A percentile compares a stretch with the other conserved stretches of the same genome.
Evolutionary conservation across 1,140 invertebrate genomes (phyloP).

Genomic region (Callitettix versicolor): DNA sequence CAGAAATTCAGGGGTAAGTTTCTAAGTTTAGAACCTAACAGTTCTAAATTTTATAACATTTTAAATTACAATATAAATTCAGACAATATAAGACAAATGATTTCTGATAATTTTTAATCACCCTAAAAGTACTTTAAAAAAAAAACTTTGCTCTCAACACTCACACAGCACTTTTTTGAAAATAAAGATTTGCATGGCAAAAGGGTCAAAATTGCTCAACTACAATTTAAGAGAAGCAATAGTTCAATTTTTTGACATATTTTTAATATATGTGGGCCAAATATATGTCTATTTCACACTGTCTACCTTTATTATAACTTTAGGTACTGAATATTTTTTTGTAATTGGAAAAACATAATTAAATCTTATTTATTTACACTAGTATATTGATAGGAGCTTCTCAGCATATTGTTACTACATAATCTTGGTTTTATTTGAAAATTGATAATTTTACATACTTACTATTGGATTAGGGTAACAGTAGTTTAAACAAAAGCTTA

Average conservation of each 20-base stretch:
- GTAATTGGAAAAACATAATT: slow-evolving; percentile 27
- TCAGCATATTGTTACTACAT: no score
- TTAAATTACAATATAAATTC: background rate
- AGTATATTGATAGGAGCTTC: no score
- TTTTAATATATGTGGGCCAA: no score
- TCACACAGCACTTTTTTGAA: background rate
- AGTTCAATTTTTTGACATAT: background rate
- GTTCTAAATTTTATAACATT: slow-evolving; percentile 38
- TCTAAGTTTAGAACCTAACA: slow-evolving; percentile 28
- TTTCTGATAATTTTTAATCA: background rate
- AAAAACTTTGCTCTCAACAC: background rate
- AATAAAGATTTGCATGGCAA: background rate
- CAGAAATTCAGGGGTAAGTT: background rate
- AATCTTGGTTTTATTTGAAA: no score
- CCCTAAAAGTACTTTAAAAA: background rate
- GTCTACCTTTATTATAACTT: no score
- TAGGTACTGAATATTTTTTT: slow-evolving; percentile 1
- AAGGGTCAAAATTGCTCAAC: background rate
- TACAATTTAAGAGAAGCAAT: background rate
- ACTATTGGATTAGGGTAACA: no score
- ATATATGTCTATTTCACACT: no score
- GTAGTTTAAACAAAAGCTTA: no score
- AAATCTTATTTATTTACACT: background rate
- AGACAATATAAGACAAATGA: background rate
- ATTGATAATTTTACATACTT: no score